Conservation (phyloP, 2,888 invertebrate genomes). For the Eurytoma californica region DNA sequence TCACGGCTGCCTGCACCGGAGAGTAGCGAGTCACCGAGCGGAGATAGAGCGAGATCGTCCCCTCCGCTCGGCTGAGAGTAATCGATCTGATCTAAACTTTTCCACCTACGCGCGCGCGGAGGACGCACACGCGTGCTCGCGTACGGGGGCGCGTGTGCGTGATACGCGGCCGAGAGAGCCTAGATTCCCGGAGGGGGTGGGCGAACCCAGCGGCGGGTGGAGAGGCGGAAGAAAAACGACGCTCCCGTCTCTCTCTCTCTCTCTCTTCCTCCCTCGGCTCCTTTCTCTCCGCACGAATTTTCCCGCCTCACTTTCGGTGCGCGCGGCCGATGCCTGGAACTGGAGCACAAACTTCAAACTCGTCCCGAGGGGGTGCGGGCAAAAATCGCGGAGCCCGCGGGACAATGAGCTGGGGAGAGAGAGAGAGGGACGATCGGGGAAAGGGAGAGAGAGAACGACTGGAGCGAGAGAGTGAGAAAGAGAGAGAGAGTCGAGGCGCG, state of each 20-base stretch:
- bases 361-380: not conserved
- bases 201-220: not conserved
- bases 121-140: not conserved
- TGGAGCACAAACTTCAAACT: slow-evolving; percentile 35
- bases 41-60: slow-evolving; percentile 12
- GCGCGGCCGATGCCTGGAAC: not conserved
- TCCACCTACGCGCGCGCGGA: not conserved
- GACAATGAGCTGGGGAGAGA: not conserved
- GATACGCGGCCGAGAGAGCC: not conserved
- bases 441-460: slow-evolving; percentile 17
- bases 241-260: not conserved
- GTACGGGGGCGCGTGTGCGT: not conserved
- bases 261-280: not conserved
- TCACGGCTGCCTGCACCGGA: not conserved
- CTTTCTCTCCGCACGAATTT: not conserved
- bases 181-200: not conserved
- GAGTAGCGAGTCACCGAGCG: not conserved
- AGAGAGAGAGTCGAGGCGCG: slow-evolving; percentile 49
- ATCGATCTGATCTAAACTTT: slow-evolving; percentile 7
- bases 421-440: not conserved
- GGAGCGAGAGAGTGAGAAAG: slow-evolving; percentile 23
- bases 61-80: not conserved
- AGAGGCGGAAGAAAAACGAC: not conserved
- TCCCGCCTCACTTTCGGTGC: not conserved
- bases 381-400: not conserved